A percentile compares a stretch with the other conserved stretches of the same genome.
phyloP scores from a whole-genome alignment of 2,113 vertebrate species.

The Mirza zaza region DNA sequence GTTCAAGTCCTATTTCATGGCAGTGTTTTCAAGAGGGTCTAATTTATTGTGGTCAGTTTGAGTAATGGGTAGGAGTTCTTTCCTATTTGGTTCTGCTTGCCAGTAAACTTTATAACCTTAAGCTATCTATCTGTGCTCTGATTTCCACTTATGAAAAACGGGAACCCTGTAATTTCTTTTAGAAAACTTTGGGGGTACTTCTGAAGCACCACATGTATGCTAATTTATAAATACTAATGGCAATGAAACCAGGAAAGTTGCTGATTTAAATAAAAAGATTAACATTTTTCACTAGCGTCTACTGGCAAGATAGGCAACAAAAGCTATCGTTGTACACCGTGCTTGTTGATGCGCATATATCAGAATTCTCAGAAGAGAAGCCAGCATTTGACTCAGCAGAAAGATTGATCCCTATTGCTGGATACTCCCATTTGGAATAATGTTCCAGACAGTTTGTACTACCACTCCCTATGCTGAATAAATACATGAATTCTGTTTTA shows the following conservation, averaged over 20 bases:
- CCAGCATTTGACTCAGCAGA: conserved; percentile 72
- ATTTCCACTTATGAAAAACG: conserved; percentile 8
- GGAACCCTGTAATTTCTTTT: not conserved
- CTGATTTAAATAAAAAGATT: conserved; percentile 41
- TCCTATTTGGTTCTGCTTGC: not conserved
- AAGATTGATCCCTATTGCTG: conserved; percentile 64
- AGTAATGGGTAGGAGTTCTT: not conserved
- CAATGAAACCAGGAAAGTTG: not conserved
- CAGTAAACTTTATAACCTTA: not conserved
- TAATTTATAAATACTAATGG: conserved; percentile 32
- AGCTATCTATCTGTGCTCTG: not conserved
- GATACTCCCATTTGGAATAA: conserved; percentile 71
- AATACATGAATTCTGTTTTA: conserved; percentile 57
- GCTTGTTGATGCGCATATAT: not conserved
- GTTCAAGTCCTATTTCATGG: conserved; percentile 21
- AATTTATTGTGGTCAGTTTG: not conserved
- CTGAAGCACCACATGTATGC: not conserved
- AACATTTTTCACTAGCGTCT: conserved; percentile 5
- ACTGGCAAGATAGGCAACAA: not conserved
- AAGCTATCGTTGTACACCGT: not conserved
- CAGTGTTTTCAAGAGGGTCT: not conserved
- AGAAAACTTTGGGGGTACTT: not conserved
- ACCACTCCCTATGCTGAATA: conserved; percentile 72
- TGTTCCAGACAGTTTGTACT: conserved; percentile 63
- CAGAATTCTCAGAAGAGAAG: conserved; percentile 46